Conservation (phyloP, 2,888 invertebrate species). For the Cephus nigrinus region DNA sequence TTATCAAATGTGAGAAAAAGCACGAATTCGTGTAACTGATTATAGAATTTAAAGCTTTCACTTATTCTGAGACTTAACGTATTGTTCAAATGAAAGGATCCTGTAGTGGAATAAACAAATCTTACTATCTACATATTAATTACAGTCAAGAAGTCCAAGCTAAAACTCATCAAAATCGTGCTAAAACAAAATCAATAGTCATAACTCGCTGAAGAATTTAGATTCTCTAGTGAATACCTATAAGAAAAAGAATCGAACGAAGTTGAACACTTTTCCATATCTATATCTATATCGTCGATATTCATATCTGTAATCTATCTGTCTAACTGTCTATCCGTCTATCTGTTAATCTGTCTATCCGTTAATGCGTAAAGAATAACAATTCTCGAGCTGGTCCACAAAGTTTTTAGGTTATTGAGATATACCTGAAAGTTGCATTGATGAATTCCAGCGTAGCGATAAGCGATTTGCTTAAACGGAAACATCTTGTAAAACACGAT, state of each 20-base stretch:
- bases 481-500: neutral
- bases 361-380: constrained; percentile 19
- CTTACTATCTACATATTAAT: too few relatives aligned
- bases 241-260: neutral
- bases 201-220: too few relatives aligned
- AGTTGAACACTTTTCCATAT: neutral
- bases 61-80: neutral
- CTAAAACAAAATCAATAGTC: too few relatives aligned
- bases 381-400: neutral
- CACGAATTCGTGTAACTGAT: constrained; percentile 24
- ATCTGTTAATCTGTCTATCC: constrained; percentile 18
- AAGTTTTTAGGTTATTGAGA: neutral
- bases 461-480: neutral
- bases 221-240: neutral
- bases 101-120: too few relatives aligned
- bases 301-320: neutral
- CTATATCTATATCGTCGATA: neutral
- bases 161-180: too few relatives aligned
- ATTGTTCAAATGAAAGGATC: too few relatives aligned
- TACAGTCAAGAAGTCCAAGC: too few relatives aligned
- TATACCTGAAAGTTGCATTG: neutral
- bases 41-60: neutral
- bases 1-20: neutral
- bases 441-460: neutral
- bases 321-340: neutral